These are phyloP conservation scores for Eurystomus gularis DNA, from an alignment of 2,113 vertebrate genomes.

Conservation along the genomic window DNA sequence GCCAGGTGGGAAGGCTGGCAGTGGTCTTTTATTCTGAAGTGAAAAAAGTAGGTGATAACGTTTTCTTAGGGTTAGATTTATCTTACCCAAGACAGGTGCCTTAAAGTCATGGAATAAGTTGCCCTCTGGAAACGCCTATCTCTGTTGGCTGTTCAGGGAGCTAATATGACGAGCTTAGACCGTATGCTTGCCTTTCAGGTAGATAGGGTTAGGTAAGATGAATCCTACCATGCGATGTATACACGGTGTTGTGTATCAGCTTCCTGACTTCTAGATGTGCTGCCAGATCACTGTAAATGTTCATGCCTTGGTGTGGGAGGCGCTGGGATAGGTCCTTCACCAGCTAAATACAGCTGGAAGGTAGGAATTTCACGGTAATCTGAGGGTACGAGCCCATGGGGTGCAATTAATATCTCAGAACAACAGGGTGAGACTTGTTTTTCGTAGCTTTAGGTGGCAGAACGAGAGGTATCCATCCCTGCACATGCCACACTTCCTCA, in stretches of 20 bases:
- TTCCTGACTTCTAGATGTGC: background rate
- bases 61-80: background rate
- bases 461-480: background rate
- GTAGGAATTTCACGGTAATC: background rate
- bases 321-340: background rate
- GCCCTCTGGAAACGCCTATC: conserved; percentile 46
- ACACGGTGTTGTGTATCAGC: background rate
- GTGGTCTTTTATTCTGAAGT: background rate
- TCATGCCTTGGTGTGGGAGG: background rate
- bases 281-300: background rate
- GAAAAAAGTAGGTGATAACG: background rate
- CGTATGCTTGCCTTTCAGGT: conserved; percentile 46
- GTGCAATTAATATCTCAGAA: background rate
- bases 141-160: background rate
- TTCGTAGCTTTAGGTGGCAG: background rate
- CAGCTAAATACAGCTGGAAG: background rate
- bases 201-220: conserved; percentile 58
- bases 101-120: conserved; percentile 53
- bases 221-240: conserved; percentile 30
- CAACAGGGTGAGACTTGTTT: background rate
- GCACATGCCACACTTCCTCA: background rate
- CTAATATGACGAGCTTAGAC: conserved; percentile 10
- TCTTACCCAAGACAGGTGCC: background rate
- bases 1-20: background rate
- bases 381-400: background rate